Percentiles rank a stretch among this genome's conserved stretches.
Evolutionary conservation across 2,888 invertebrate species (phyloP).

Genomic region (Paralinhomoeus sp.): DNA sequence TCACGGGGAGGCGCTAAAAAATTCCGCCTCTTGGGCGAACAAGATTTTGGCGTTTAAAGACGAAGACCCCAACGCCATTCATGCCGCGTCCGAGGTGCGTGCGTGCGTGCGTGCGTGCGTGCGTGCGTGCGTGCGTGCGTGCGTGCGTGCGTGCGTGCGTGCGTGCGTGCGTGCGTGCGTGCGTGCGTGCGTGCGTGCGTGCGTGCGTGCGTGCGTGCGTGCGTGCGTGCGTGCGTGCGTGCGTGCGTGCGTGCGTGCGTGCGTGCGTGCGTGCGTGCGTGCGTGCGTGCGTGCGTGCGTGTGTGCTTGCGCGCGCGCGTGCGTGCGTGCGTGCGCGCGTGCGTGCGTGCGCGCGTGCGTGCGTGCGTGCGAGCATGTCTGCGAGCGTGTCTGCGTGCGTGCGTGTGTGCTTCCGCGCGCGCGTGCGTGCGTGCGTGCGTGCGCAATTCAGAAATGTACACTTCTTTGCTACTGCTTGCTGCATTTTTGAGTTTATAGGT

Average conservation of each 20-base stretch:
- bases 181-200: slow-evolving; percentile 7
- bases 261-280: slow-evolving; percentile 7
- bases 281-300: slow-evolving; percentile 7
- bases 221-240: background rate
- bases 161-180: slow-evolving; percentile 7
- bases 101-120: slow-evolving; percentile 3
- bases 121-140: slow-evolving; percentile 7
- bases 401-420: slow-evolving; percentile 6
- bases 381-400: slow-evolving; percentile 6
- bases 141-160: slow-evolving; percentile 7
- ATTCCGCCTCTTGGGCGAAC: too few species aligned
- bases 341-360: slow-evolving; percentile 7
- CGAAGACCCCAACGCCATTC: too few species aligned
- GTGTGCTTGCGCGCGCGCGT: slow-evolving; percentile 7
- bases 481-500: too few species aligned
- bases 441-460: too few species aligned
- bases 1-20: too few species aligned
- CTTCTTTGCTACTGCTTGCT: too few species aligned
- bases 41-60: too few species aligned
- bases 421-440: background rate
- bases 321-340: slow-evolving; percentile 7
- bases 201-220: slow-evolving; percentile 7
- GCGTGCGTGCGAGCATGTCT: slow-evolving; percentile 7
- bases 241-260: slow-evolving; percentile 1
- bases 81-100: too few species aligned